These are phyloP conservation scores for Apteryx owenii DNA, from an alignment of 2,113 vertebrate species.

Conservation along the genomic window DNA sequence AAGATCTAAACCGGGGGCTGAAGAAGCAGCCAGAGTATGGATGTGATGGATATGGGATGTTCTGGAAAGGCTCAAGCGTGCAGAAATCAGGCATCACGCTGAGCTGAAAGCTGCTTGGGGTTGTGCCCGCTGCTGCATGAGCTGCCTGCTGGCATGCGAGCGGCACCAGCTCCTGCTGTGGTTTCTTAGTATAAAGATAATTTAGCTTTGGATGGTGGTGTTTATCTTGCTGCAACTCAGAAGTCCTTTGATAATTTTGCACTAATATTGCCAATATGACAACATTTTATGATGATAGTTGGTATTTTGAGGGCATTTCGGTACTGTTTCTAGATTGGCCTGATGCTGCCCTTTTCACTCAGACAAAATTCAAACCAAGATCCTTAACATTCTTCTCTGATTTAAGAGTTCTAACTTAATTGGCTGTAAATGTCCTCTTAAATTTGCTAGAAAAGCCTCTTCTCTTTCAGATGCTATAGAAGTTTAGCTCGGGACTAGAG, in stretches of 20 bases:
- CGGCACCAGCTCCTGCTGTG: neutral
- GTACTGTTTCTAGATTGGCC: neutral
- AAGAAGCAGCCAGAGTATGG: neutral
- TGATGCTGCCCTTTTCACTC: neutral
- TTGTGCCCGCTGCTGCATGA: neutral
- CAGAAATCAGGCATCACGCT: neutral
- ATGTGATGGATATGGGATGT: neutral
- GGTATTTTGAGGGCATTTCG: neutral
- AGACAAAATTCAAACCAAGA: neutral
- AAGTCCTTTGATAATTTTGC: neutral
- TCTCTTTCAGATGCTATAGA: neutral
- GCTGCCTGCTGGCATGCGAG: neutral
- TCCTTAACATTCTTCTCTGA: neutral
- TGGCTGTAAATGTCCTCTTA: neutral
- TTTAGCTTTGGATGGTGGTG: neutral
- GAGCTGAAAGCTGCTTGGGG: neutral
- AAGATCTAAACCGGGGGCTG: neutral
- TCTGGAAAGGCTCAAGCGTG: neutral
- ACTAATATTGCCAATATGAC: neutral
- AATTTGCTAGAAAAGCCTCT: neutral
- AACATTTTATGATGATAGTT: neutral
- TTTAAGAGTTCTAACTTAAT: neutral
- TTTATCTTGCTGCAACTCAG: neutral
- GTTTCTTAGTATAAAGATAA: neutral
- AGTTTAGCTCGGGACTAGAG: neutral